These are phyloP conservation scores for Gallinago paraguaiae DNA, from an alignment of 2,113 vertebrate genomes.

Conservation along the genomic window DNA sequence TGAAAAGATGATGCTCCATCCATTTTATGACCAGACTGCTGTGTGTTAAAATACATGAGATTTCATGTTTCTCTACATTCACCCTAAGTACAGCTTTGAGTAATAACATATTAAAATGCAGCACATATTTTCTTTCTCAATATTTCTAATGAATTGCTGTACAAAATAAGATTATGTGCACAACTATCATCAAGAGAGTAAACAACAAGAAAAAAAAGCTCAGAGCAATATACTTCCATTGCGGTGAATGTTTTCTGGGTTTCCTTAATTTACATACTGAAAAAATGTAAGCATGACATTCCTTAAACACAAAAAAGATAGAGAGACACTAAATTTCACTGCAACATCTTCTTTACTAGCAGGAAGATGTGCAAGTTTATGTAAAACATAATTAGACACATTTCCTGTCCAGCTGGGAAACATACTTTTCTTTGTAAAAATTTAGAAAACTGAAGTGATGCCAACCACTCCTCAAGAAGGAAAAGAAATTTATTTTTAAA, in stretches of 20 bases:
- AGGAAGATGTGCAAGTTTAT: not conserved
- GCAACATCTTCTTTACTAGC: not conserved
- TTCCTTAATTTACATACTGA: slow-evolving; percentile 5
- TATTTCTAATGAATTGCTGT: slow-evolving; percentile 40
- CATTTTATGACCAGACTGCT: not conserved
- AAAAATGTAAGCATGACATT: not conserved
- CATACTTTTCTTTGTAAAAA: not conserved
- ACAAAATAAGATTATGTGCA: not conserved
- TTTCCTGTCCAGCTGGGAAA: not conserved
- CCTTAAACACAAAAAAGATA: not conserved
- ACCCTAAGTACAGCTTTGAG: not conserved
- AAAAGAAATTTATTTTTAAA: not conserved
- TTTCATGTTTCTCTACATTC: not conserved
- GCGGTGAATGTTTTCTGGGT: not conserved
- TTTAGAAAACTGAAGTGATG: not conserved
- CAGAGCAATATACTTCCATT: not conserved
- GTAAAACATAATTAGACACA: not conserved
- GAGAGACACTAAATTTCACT: not conserved
- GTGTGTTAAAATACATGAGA: not conserved
- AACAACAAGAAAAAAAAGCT: not conserved
- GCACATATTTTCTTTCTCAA: not conserved
- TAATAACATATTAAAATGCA: slow-evolving; percentile 23
- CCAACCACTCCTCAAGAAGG: not conserved
- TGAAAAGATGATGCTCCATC: slow-evolving; percentile 37
- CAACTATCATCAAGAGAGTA: not conserved